phyloP scores from a whole-genome alignment of 2,113 vertebrate genomes.

The Globicephala melas region DNA sequence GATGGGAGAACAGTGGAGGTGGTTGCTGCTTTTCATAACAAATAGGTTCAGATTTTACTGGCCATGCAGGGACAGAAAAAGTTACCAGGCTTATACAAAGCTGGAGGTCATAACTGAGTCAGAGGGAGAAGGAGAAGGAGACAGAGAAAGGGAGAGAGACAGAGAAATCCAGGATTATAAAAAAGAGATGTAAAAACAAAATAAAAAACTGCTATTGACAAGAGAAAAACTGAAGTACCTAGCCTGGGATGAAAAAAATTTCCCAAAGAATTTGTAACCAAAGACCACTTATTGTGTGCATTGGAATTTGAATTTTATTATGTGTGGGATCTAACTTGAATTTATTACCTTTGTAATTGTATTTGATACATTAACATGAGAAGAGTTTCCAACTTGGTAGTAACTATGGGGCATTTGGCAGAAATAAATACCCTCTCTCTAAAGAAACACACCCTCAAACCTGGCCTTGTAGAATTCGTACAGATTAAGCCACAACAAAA shows the following conservation, averaged over 20 bases:
- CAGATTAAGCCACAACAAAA: neutral
- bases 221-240: neutral
- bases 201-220: neutral
- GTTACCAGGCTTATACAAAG: neutral
- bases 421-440: slow-evolving; percentile 12
- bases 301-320: neutral
- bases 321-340: neutral
- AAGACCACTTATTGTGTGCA: neutral
- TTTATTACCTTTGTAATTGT: neutral
- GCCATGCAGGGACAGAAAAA: neutral
- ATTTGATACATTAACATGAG: neutral
- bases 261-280: neutral
- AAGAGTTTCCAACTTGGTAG: neutral
- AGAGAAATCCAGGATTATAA: neutral
- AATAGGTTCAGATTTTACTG: neutral
- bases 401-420: neutral
- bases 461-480: neutral
- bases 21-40: neutral
- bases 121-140: neutral
- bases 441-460: neutral
- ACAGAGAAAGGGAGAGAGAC: neutral
- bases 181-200: neutral
- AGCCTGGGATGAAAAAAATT: neutral
- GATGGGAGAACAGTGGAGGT: neutral
- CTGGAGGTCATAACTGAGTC: neutral